A percentile compares a stretch with the other conserved stretches of the same genome.
These are phyloP conservation scores for Premnoplex brunnescens DNA, from an alignment of 2,797 vertebrate species.

Conservation along the genomic window DNA sequence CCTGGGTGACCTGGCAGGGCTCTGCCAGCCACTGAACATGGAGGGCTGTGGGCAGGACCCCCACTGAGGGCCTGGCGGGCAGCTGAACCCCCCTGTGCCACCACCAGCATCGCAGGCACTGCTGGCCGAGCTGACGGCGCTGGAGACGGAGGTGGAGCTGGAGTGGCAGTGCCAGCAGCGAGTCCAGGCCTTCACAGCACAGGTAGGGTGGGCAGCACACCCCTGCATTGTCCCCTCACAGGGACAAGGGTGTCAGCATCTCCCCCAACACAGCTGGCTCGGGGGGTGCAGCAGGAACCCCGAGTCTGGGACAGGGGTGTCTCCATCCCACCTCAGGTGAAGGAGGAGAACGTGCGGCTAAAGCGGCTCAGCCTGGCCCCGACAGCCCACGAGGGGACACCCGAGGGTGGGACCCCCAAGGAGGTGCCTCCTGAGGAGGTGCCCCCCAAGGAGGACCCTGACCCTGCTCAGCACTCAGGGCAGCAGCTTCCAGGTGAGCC, in stretches of 20 bases:
- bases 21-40: rapidly evolving
- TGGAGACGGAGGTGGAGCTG: slow-evolving; percentile 81
- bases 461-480: slow-evolving; percentile 37
- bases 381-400: slow-evolving; percentile 1
- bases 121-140: slow-evolving; percentile 78
- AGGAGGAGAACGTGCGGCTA: slow-evolving; percentile 76
- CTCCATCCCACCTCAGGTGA: slow-evolving; percentile 64
- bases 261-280: rapidly evolving
- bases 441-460: not conserved
- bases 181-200: slow-evolving; percentile 75
- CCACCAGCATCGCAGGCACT: slow-evolving; percentile 77
- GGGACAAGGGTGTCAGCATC: rapidly evolving
- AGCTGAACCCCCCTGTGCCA: not conserved
- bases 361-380: slow-evolving; percentile 75
- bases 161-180: slow-evolving; percentile 77
- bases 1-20: not conserved
- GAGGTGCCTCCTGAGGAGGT: not conserved
- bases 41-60: not conserved
- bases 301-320: not conserved
- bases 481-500: slow-evolving; percentile 77
- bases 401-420: not conserved
- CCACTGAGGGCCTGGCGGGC: rapidly evolving
- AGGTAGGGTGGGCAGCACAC: slow-evolving; percentile 43
- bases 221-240: rapidly evolving
- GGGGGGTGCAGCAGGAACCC: rapidly evolving